phyloP scores from a whole-genome alignment of 2,797 vertebrate species.

The Myotis findleyi region DNA sequence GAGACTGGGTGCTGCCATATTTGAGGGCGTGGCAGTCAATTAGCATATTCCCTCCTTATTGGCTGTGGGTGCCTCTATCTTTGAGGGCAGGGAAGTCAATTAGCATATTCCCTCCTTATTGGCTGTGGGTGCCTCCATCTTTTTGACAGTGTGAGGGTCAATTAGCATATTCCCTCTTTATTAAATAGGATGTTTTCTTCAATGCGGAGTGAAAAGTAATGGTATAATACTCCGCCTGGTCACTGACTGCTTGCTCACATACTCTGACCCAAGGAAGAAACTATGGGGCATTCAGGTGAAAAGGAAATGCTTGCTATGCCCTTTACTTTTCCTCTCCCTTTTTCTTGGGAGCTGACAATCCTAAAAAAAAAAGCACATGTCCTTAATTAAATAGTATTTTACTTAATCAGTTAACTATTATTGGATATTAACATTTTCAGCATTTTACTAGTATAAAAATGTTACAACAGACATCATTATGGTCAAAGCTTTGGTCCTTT shows the following conservation, averaged over 20 bases:
- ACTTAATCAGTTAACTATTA: no score
- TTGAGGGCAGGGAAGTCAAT: no score
- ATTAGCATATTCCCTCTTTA: no score
- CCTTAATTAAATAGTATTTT: no score
- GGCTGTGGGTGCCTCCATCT: no score
- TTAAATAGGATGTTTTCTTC: background rate
- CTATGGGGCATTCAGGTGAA: background rate
- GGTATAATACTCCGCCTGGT: background rate
- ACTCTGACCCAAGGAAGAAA: background rate
- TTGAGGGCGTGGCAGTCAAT: no score
- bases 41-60: no score
- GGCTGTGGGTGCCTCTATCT: no score
- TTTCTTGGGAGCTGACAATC: background rate
- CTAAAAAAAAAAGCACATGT: background rate
- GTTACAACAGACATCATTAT: background rate
- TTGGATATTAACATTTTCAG: background rate
- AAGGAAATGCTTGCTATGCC: background rate
- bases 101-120: no score
- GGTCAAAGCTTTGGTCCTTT: background rate
- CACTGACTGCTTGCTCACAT: background rate
- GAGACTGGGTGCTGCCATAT: no score
- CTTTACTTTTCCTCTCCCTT: background rate
- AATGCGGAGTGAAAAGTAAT: background rate
- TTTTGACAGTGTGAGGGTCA: no score
- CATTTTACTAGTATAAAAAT: conserved; percentile 14